Evolutionary conservation across 2,888 invertebrate genomes (phyloP).

Genomic region (Harpalus rubripes): DNA sequence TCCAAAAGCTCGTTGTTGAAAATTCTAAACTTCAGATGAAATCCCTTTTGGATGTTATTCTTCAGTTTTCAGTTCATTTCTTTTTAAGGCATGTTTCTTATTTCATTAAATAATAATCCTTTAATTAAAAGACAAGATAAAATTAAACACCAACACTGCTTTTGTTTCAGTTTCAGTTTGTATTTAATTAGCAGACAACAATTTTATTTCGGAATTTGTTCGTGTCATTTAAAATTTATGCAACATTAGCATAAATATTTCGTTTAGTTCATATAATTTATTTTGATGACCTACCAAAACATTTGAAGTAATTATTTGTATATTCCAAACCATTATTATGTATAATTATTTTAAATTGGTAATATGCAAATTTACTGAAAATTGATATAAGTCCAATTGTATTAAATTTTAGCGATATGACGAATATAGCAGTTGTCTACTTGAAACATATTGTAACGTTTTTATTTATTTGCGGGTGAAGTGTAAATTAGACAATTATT

Average conservation of each 20-base stretch:
- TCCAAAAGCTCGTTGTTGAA: background rate
- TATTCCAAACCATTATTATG: background rate
- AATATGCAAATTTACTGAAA: too few relatives aligned
- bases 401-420: too few relatives aligned
- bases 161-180: background rate
- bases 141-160: constrained; percentile 14
- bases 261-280: background rate
- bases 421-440: too few relatives aligned
- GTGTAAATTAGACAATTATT: too few relatives aligned
- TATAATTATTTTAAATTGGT: too few relatives aligned
- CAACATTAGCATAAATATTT: background rate
- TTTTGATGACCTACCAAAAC: background rate
- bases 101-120: constrained; percentile 43
- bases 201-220: background rate
- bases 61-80: constrained; percentile 21
- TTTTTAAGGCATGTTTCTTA: constrained; percentile 36
- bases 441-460: too few relatives aligned
- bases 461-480: too few relatives aligned
- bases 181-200: background rate
- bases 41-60: background rate
- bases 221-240: background rate
- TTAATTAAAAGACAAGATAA: constrained; percentile 32
- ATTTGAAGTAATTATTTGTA: background rate
- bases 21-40: background rate
- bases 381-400: too few relatives aligned